phyloP scores from a whole-genome alignment of 2,113 vertebrate species.

The Pipra filicauda region DNA sequence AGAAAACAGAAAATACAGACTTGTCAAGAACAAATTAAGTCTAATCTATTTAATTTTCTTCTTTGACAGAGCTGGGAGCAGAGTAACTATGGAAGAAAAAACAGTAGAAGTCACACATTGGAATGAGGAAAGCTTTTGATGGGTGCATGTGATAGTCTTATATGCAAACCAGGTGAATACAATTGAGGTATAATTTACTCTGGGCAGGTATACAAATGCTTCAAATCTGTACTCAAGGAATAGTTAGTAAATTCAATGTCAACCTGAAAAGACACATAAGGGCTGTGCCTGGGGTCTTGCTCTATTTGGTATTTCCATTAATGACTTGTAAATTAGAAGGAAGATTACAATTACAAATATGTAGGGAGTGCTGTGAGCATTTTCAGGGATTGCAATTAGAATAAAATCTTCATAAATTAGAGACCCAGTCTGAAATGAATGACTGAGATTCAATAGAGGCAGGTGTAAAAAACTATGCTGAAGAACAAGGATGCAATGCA shows the following conservation, averaged over 20 bases:
- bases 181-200: background rate
- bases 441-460: background rate
- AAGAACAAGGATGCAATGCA: background rate
- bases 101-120: background rate
- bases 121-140: conserved; percentile 43
- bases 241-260: background rate
- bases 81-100: background rate
- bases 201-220: conserved; percentile 11
- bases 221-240: background rate
- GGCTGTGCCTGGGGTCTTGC: conserved; percentile 14
- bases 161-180: conserved; percentile 29
- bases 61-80: background rate
- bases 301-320: background rate
- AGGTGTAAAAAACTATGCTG: background rate
- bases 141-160: background rate
- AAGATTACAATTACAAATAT: conserved; percentile 58
- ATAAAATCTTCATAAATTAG: conserved; percentile 52
- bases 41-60: conserved; percentile 38
- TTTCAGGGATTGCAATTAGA: conserved; percentile 36
- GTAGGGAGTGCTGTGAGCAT: background rate
- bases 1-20: conserved; percentile 52
- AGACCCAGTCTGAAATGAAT: background rate
- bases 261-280: background rate
- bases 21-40: conserved; percentile 52
- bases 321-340: conserved; percentile 44